phyloP scores from a whole-genome alignment of 1,140 invertebrate species.

The Ganaspis sp. region DNA sequence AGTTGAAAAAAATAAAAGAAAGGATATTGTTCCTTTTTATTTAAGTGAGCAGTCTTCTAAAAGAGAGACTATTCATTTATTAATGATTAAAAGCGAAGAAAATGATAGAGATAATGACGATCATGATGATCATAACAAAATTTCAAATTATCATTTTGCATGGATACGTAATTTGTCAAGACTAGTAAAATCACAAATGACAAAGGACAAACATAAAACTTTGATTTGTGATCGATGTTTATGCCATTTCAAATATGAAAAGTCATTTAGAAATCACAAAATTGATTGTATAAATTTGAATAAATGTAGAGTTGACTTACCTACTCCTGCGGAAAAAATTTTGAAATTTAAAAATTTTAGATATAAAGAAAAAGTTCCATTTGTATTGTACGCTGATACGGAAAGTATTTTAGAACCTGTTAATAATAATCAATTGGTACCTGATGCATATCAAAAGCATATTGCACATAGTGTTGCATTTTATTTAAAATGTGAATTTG shows the following conservation, averaged over 20 bases:
- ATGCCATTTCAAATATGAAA: not conserved
- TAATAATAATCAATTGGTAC: not conserved
- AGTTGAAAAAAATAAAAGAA: constrained; percentile 12
- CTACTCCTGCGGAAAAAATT: constrained; percentile 19
- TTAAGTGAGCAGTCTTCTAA: constrained; percentile 53
- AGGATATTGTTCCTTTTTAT: constrained; percentile 59
- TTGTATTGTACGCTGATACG: constrained; percentile 45
- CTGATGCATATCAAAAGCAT: constrained; percentile 31
- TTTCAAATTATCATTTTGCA: constrained; percentile 56
- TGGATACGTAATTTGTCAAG: constrained; percentile 64
- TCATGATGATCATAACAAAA: constrained; percentile 28
- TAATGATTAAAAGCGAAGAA: not conserved
- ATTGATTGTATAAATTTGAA: constrained; percentile 34
- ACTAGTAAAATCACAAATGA: constrained; percentile 34
- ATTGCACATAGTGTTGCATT: constrained; percentile 37
- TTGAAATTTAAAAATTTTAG: constrained; percentile 47
- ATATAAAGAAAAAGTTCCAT: constrained; percentile 42
- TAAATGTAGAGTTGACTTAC: constrained; percentile 31
- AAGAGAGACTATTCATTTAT: not conserved
- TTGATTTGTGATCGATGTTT: constrained; percentile 64
- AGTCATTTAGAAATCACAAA: not conserved
- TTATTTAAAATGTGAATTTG: constrained; percentile 38
- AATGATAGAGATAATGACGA: not conserved
- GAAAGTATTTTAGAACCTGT: constrained; percentile 39
- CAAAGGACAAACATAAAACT: constrained; percentile 46